Percentiles rank a stretch among this genome's conserved stretches.
phyloP scores from a whole-genome alignment of 2,113 vertebrate genomes.

The Zapornia atra region DNA sequence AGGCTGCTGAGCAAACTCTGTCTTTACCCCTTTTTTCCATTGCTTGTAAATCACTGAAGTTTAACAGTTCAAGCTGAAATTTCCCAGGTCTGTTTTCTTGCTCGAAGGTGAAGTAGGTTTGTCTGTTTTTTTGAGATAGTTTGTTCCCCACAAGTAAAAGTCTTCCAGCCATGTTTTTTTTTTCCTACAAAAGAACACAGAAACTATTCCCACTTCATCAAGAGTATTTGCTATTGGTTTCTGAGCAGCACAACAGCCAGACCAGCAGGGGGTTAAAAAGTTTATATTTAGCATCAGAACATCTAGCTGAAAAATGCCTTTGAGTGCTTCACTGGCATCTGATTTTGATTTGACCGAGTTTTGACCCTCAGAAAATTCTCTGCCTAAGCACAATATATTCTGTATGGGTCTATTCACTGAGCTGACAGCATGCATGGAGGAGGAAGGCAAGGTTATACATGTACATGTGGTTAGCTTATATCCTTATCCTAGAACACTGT shows the following conservation, averaged over 20 bases:
- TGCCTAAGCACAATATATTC: neutral
- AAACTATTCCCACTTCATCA: neutral
- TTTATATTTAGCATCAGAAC: constrained; percentile 36
- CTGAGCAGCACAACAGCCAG: neutral
- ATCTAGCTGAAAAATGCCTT: constrained; percentile 41
- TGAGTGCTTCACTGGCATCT: constrained; percentile 20
- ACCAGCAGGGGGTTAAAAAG: constrained; percentile 18
- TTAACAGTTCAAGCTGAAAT: neutral
- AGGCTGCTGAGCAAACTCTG: neutral
- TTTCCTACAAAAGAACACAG: neutral
- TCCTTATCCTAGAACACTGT: neutral
- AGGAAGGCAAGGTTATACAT: neutral
- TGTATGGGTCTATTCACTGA: neutral
- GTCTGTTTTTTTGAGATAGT: neutral
- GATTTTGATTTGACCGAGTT: constrained; percentile 42
- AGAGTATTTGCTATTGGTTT: neutral
- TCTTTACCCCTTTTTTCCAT: neutral
- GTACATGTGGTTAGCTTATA: neutral
- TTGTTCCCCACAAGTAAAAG: neutral
- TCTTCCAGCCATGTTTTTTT: neutral
- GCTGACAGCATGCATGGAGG: neutral
- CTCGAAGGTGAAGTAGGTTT: neutral
- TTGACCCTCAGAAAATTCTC: constrained; percentile 49
- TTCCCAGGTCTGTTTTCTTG: neutral
- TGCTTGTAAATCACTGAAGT: neutral